A percentile compares a stretch with the other conserved stretches of the same genome.
These are phyloP conservation scores for Plagiodera versicolora DNA, from an alignment of 2,888 invertebrate species.

Conservation along the genomic window DNA sequence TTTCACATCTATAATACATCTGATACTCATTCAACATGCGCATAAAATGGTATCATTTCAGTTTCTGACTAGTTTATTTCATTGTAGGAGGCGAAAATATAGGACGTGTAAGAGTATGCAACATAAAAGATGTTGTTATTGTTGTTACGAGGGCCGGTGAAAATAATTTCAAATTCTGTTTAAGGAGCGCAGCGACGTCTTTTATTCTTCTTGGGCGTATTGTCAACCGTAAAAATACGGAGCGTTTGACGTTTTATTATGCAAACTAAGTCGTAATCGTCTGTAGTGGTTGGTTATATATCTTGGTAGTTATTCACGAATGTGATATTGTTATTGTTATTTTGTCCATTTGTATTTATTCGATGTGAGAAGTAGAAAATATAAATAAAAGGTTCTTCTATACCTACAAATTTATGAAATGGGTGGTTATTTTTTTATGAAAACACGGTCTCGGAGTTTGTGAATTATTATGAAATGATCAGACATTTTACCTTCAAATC, in stretches of 20 bases:
- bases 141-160: constrained; percentile 20
- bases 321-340: background rate
- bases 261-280: constrained; percentile 24
- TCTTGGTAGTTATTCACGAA: background rate
- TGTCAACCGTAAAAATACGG: constrained; percentile 10
- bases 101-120: constrained; percentile 23
- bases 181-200: constrained; percentile 20
- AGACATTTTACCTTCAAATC: too few relatives aligned
- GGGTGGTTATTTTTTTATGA: too few relatives aligned
- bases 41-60: background rate
- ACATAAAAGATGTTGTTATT: constrained; percentile 28
- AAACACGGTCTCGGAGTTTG: too few relatives aligned
- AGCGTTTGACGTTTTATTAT: constrained; percentile 18
- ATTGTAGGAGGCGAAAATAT: constrained; percentile 20
- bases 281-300: constrained; percentile 13
- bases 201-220: constrained; percentile 18
- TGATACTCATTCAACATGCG: background rate
- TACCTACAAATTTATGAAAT: too few relatives aligned
- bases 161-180: constrained; percentile 30
- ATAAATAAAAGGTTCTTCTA: background rate
- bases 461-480: too few relatives aligned
- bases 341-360: background rate
- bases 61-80: constrained; percentile 8
- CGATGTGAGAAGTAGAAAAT: background rate
- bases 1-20: background rate